phyloP scores from a whole-genome alignment of 2,113 vertebrate species.

The Salminus brasiliensis region DNA sequence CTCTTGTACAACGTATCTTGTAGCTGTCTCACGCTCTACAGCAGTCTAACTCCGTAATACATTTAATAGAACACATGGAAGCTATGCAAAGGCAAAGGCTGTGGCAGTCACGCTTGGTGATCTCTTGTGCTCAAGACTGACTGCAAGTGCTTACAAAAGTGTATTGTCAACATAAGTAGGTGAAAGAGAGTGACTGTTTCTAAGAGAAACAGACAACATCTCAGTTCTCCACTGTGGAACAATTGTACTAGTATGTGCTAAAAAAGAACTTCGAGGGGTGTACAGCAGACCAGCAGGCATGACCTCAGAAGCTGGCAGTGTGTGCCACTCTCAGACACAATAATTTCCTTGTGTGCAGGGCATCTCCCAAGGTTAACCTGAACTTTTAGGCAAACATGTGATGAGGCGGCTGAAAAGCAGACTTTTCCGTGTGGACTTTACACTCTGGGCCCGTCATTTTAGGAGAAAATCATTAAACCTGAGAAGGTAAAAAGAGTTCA shows the following conservation, averaged over 20 bases:
- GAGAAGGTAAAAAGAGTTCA: neutral
- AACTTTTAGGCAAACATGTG: neutral
- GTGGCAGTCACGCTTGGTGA: neutral
- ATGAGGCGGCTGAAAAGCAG: neutral
- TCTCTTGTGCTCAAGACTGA: neutral
- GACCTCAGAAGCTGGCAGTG: neutral
- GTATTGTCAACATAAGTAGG: neutral
- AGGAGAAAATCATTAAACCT: neutral
- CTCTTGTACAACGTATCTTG: neutral
- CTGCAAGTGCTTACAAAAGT: constrained; percentile 5
- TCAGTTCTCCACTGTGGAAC: neutral
- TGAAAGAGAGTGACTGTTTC: neutral
- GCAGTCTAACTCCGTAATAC: neutral
- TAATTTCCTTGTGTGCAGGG: neutral
- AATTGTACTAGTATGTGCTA: neutral
- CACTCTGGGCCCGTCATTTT: neutral
- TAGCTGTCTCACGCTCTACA: neutral
- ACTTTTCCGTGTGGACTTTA: neutral
- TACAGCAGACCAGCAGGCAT: constrained; percentile 1
- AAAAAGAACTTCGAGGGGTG: neutral
- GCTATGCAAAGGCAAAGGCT: neutral
- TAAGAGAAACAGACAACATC: neutral
- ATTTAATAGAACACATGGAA: neutral
- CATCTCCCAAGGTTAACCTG: neutral
- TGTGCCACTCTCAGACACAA: neutral